These are phyloP conservation scores for Coremacera marginata DNA, from an alignment of 2,888 invertebrate genomes.

Conservation along the genomic window DNA sequence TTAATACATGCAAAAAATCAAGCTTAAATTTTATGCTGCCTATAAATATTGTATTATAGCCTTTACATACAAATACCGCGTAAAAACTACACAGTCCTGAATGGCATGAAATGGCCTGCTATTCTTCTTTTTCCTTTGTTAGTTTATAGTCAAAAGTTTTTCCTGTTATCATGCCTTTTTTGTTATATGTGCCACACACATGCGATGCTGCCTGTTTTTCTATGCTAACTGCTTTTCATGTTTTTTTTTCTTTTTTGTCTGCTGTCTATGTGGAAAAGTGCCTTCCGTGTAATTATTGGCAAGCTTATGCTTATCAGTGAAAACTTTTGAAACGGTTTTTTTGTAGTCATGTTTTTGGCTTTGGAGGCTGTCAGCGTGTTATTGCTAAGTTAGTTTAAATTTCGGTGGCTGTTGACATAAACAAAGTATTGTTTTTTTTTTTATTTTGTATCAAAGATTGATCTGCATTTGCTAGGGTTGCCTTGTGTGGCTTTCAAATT, in stretches of 20 bases:
- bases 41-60: slow-evolving; percentile 14
- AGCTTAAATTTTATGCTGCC: slow-evolving; percentile 12
- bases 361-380: neutral
- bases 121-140: neutral
- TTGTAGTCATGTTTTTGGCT: neutral
- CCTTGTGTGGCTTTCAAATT: neutral
- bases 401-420: neutral
- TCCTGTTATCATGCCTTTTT: neutral
- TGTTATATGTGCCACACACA: slow-evolving; percentile 16
- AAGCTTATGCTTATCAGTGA: slow-evolving; percentile 17
- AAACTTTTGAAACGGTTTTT: slow-evolving; percentile 2
- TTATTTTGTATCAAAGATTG: neutral
- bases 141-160: neutral
- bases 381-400: neutral
- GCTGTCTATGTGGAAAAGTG: neutral
- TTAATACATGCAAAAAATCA: neutral
- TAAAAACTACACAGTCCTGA: neutral
- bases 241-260: neutral
- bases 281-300: slow-evolving; percentile 14
- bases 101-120: neutral
- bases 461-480: slow-evolving; percentile 22
- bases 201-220: too few relatives aligned
- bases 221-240: neutral
- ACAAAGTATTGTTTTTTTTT: slow-evolving; percentile 7
- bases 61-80: neutral